Evolutionary conservation across 1,140 invertebrate genomes (phyloP).

Genomic region (Leptopilina boulardi): DNA sequence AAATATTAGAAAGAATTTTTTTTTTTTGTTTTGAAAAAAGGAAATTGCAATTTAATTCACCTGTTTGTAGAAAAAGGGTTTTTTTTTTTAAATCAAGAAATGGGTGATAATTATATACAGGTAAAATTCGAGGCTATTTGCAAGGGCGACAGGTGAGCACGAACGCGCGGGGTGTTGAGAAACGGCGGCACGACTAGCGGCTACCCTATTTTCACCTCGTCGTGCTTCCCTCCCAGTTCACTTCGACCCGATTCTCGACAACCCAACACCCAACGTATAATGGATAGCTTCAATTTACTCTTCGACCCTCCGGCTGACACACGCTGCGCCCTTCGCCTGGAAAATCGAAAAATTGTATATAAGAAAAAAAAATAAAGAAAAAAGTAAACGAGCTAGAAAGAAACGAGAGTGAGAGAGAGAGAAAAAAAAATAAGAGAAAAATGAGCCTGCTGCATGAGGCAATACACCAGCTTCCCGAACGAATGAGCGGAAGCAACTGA

Average conservation of each 20-base stretch:
- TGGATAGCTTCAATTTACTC: slow-evolving; percentile 66
- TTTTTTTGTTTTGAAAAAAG: no score
- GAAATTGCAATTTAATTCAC: no score
- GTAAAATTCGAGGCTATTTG: neutral
- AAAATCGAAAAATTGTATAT: slow-evolving; percentile 57
- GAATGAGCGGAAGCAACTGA: slow-evolving; percentile 38
- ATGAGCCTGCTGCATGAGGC: neutral
- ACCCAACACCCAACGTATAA: slow-evolving; percentile 55
- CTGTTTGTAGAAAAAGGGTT: no score
- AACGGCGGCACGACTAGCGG: slow-evolving; percentile 21
- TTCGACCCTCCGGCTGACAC: slow-evolving; percentile 44
- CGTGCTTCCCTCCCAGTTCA: neutral
- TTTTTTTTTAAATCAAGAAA: no score
- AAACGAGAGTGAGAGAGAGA: neutral
- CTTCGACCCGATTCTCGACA: slow-evolving; percentile 36
- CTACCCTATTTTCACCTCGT: slow-evolving; percentile 9
- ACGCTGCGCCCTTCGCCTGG: slow-evolving; percentile 35
- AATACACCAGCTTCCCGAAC: slow-evolving; percentile 25
- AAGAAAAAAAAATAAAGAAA: neutral
- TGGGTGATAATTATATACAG: slow-evolving; percentile 14
- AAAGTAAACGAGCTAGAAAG: neutral
- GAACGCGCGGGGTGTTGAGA: slow-evolving; percentile 20
- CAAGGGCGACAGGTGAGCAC: slow-evolving; percentile 6
- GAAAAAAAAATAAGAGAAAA: neutral
- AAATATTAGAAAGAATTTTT: no score